Conservation (phyloP, 2,113 vertebrate genomes). For the Podilymbus podiceps region DNA sequence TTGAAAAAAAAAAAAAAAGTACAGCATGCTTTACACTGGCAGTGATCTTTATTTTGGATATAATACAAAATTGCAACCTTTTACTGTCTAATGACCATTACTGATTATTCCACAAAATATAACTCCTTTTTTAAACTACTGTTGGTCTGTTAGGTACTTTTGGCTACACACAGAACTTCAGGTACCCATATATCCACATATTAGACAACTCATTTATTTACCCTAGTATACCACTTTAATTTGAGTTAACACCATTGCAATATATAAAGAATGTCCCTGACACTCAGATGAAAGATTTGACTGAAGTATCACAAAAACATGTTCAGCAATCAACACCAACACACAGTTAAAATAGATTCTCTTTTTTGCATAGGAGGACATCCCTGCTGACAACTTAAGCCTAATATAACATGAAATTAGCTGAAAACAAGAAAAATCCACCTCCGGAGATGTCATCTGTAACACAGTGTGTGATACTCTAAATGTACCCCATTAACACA, state of each 20-base stretch:
- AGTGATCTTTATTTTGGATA: background rate
- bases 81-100: background rate
- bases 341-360: constrained; percentile 31
- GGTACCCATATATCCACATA: background rate
- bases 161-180: background rate
- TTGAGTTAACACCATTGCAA: background rate
- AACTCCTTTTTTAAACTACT: background rate
- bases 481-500: background rate
- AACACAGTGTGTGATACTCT: background rate
- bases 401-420: constrained; percentile 46
- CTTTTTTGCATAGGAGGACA: constrained; percentile 40
- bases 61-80: background rate
- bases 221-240: background rate
- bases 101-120: background rate
- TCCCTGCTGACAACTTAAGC: constrained; percentile 10
- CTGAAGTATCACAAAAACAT: constrained; percentile 2
- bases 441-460: constrained; percentile 18
- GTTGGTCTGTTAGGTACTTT: background rate
- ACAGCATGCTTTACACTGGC: background rate
- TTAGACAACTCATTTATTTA: background rate
- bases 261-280: constrained; percentile 8
- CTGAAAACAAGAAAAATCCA: constrained; percentile 55
- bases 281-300: constrained; percentile 18
- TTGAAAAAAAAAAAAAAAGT: background rate
- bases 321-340: constrained; percentile 20